A percentile compares a stretch with the other conserved stretches of the same genome.
These are phyloP conservation scores for Platypus cylindrus DNA, from an alignment of 2,888 invertebrate genomes.

Conservation along the genomic window DNA sequence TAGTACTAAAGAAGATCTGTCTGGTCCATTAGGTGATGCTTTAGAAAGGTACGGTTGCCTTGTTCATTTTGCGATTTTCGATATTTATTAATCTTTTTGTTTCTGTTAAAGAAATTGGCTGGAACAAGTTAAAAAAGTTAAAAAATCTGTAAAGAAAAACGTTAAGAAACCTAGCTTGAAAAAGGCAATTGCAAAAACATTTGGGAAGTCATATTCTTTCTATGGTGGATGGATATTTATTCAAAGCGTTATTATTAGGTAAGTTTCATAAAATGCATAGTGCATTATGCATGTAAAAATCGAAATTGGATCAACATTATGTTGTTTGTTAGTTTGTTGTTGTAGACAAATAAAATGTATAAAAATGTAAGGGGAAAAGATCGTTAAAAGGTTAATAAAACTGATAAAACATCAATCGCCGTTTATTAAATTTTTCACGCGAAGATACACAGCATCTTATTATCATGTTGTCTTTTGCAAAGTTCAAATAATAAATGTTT, in stretches of 20 bases:
- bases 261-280: too few relatives aligned
- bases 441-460: too few relatives aligned
- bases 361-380: too few relatives aligned
- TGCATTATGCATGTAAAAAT: too few relatives aligned
- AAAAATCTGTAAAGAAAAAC: conserved; percentile 30
- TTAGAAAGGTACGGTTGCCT: conserved; percentile 41
- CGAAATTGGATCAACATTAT: too few relatives aligned
- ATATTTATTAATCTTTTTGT: conserved; percentile 2
- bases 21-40: conserved; percentile 50
- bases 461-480: too few relatives aligned
- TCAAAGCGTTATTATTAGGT: conserved; percentile 47
- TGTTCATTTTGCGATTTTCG: neutral
- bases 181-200: conserved; percentile 46
- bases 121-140: conserved; percentile 39
- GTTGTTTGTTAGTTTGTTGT: too few relatives aligned
- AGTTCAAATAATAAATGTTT: too few relatives aligned
- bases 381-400: too few relatives aligned
- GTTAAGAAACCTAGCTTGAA: conserved; percentile 43
- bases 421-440: too few relatives aligned
- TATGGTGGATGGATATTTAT: conserved; percentile 47
- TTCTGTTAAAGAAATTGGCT: conserved; percentile 42
- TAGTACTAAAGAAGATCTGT: conserved; percentile 46
- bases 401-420: too few relatives aligned
- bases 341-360: too few relatives aligned
- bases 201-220: conserved; percentile 45